Conservation (phyloP, 2,888 invertebrate genomes). For the Lepidocyrtinus sp. region DNA sequence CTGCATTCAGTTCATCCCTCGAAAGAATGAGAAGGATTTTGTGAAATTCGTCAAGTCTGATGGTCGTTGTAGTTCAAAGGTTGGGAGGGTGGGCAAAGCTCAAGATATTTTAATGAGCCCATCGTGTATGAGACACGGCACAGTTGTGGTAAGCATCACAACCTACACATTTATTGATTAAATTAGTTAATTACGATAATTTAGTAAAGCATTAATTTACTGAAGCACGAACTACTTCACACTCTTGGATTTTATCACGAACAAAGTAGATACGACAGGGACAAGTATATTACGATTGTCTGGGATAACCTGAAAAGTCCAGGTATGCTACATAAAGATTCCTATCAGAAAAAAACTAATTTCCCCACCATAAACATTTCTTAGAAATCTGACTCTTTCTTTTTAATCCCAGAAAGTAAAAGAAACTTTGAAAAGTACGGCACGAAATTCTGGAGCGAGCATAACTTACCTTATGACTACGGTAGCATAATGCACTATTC, state of each 20-base stretch:
- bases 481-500: conserved; percentile 60
- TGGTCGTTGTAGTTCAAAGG: conserved; percentile 53
- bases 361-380: too few species aligned
- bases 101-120: conserved; percentile 36
- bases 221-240: conserved; percentile 60
- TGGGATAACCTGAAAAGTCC: conserved; percentile 52
- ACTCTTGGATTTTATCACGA: conserved; percentile 53
- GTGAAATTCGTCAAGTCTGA: conserved; percentile 38
- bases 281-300: conserved; percentile 44
- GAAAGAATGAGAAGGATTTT: conserved; percentile 28
- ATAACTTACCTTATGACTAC: conserved; percentile 58
- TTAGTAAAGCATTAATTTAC: conserved; percentile 27
- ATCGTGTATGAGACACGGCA: conserved; percentile 26
- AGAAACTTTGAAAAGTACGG: conserved; percentile 58
- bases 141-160: conserved; percentile 15
- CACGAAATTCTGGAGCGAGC: conserved; percentile 37
- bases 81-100: conserved; percentile 39
- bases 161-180: conserved; percentile 27
- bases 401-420: conserved; percentile 29
- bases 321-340: conserved; percentile 29
- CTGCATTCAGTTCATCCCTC: conserved; percentile 53
- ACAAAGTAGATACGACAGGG: conserved; percentile 37
- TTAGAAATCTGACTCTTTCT: too few species aligned
- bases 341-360: neutral
- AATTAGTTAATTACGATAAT: conserved; percentile 9